Evolutionary conservation across 2,113 vertebrate species (phyloP).

Genomic region (Osmerus eperlanus): DNA sequence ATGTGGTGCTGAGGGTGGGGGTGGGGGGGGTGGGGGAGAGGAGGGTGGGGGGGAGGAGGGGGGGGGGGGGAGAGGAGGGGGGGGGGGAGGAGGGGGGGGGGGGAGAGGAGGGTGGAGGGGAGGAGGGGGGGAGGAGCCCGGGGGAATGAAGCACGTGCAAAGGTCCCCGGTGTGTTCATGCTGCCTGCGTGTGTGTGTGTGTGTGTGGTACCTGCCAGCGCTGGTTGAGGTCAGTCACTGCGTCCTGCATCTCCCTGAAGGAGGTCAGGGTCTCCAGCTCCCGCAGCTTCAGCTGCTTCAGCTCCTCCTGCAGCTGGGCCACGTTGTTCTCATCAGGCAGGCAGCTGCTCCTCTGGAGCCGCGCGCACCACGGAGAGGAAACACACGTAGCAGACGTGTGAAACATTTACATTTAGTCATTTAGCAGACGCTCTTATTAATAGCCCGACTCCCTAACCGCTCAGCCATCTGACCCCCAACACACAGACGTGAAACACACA

Average conservation of each 20-base stretch:
- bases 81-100: slow-evolving; percentile 11
- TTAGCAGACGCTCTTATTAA: too few relatives aligned
- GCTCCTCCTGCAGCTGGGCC: slow-evolving; percentile 84
- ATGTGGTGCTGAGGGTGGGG: slow-evolving; percentile 78
- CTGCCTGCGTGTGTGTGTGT: not conserved
- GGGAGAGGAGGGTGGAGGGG: too few relatives aligned
- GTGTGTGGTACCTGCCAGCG: slow-evolving; percentile 84
- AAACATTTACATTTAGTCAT: not conserved
- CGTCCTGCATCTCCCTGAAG: slow-evolving; percentile 82
- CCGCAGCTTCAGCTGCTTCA: slow-evolving; percentile 84
- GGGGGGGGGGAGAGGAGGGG: not conserved
- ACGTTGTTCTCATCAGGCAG: slow-evolving; percentile 90
- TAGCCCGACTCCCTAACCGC: too few relatives aligned
- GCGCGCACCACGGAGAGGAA: not conserved
- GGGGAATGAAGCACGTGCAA: not conserved
- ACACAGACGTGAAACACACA: too few relatives aligned
- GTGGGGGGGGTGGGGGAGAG: too few relatives aligned
- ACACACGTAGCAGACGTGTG: not conserved
- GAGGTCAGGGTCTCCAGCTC: slow-evolving; percentile 82
- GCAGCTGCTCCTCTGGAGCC: slow-evolving; percentile 78
- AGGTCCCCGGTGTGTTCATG: not conserved
- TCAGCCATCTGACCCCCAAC: too few relatives aligned
- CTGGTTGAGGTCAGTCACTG: slow-evolving; percentile 87
- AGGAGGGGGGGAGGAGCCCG: not conserved
- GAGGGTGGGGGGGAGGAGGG: too few relatives aligned